Evolutionary conservation across 1,140 invertebrate genomes (phyloP).

Genomic region (Drosophila subobscura): DNA sequence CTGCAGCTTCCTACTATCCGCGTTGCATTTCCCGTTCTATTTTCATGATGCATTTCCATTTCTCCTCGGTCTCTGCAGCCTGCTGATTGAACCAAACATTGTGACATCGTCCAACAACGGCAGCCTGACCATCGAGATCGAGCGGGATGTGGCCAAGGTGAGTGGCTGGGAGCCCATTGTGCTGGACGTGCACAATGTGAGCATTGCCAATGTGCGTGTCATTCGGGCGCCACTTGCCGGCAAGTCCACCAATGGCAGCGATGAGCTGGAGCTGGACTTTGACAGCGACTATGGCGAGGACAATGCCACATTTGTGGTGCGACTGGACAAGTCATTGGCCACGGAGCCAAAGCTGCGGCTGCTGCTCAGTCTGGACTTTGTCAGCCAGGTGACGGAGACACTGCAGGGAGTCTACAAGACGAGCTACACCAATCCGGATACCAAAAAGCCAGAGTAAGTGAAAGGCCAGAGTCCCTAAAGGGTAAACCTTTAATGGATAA

Average conservation of each 20-base stretch:
- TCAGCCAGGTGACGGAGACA: conserved; percentile 86
- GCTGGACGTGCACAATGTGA: conserved; percentile 78
- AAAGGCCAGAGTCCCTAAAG: too few relatives aligned
- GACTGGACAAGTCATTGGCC: conserved; percentile 41
- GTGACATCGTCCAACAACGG: conserved; percentile 69
- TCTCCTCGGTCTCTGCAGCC: conserved; percentile 47
- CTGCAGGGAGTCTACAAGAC: conserved; percentile 92
- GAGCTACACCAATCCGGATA: conserved; percentile 87
- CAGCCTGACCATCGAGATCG: conserved; percentile 70
- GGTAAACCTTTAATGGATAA: neutral
- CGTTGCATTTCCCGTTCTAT: conserved; percentile 15
- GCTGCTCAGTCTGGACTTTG: conserved; percentile 86
- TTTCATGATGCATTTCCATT: conserved; percentile 19
- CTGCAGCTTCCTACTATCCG: neutral
- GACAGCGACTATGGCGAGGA: conserved; percentile 73
- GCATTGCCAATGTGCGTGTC: conserved; percentile 74
- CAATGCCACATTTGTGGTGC: conserved; percentile 74
- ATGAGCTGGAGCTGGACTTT: conserved; percentile 74
- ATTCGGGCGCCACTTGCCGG: conserved; percentile 28
- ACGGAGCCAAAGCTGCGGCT: conserved; percentile 45
- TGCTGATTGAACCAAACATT: conserved; percentile 76
- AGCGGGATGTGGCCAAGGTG: conserved; percentile 64
- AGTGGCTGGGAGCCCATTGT: conserved; percentile 74
- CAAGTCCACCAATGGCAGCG: conserved; percentile 26
- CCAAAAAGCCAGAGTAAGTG: conserved; percentile 87